Conservation (phyloP, 2,797 vertebrate species). For the Gymnothorax reevesii region DNA sequence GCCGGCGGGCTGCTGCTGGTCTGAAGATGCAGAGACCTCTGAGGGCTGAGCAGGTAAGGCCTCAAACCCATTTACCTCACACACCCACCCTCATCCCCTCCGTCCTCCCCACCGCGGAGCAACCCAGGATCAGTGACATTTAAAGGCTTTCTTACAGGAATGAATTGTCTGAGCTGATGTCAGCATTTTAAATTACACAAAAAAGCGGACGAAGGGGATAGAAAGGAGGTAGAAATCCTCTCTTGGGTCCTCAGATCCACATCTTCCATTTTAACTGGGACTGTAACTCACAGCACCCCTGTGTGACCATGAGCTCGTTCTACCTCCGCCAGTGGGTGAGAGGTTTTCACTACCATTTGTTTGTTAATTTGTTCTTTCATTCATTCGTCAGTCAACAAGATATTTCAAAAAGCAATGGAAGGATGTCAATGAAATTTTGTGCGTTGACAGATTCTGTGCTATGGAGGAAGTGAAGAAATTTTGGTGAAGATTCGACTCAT, state of each 20-base stretch:
- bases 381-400: too few species aligned
- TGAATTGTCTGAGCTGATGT: constrained; percentile 49
- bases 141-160: constrained; percentile 50
- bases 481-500: too few species aligned
- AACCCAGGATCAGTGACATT: constrained; percentile 63
- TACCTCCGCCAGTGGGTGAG: too few species aligned
- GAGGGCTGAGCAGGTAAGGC: not conserved
- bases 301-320: too few species aligned
- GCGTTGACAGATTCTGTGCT: too few species aligned
- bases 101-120: not conserved
- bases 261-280: constrained; percentile 33
- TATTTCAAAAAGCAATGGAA: too few species aligned
- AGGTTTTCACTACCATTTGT: too few species aligned
- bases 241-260: constrained; percentile 16
- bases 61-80: too few species aligned
- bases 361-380: too few species aligned
- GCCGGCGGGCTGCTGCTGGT: constrained; percentile 42
- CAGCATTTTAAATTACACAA: constrained; percentile 49
- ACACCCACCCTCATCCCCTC: not conserved
- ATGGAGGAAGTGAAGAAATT: too few species aligned
- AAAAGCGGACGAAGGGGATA: not conserved
- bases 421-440: too few species aligned
- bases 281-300: constrained; percentile 31
- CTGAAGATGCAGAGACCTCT: not conserved
- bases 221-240: not conserved